Evolutionary conservation across 1,140 invertebrate genomes (phyloP).

Genomic region (Holcopasites calliopsidis): DNA sequence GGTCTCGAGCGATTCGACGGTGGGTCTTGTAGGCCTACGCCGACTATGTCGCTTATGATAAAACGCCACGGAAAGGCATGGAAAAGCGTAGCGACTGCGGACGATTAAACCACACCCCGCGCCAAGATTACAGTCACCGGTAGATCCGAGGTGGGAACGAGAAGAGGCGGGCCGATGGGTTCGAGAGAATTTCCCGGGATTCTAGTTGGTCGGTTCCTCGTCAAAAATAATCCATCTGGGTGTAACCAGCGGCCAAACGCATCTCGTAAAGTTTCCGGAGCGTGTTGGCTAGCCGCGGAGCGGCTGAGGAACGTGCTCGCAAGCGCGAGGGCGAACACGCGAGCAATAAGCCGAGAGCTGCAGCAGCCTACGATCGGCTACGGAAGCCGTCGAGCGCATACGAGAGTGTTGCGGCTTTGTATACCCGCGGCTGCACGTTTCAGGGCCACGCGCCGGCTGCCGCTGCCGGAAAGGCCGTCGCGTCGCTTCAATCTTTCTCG

Average conservation of each 20-base stretch:
- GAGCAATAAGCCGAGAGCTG: neutral
- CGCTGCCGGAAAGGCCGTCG: conserved; percentile 46
- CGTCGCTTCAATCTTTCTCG: conserved; percentile 48
- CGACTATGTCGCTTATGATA: no score
- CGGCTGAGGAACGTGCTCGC: conserved; percentile 32
- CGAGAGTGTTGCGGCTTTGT: conserved; percentile 19
- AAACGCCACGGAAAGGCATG: no score
- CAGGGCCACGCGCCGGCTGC: conserved; percentile 64
- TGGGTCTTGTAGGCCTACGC: no score
- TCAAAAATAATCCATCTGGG: conserved; percentile 76
- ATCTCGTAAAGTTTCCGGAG: conserved; percentile 57
- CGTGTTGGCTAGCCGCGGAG: conserved; percentile 2
- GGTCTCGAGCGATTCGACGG: no score
- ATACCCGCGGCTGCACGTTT: no score
- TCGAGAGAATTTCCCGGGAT: conserved; percentile 61
- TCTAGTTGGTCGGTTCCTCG: conserved; percentile 70
- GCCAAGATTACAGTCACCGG: conserved; percentile 55
- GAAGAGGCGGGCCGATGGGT: conserved; percentile 65
- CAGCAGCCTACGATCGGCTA: conserved; percentile 23
- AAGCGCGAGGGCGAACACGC: conserved; percentile 5
- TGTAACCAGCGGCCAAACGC: conserved; percentile 66
- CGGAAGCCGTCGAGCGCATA: conserved; percentile 10
- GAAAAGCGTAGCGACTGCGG: no score
- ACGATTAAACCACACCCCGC: conserved; percentile 73
- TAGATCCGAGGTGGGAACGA: conserved; percentile 59